Conservation (phyloP, 2,888 invertebrate genomes). For the Acronicta aceris region DNA sequence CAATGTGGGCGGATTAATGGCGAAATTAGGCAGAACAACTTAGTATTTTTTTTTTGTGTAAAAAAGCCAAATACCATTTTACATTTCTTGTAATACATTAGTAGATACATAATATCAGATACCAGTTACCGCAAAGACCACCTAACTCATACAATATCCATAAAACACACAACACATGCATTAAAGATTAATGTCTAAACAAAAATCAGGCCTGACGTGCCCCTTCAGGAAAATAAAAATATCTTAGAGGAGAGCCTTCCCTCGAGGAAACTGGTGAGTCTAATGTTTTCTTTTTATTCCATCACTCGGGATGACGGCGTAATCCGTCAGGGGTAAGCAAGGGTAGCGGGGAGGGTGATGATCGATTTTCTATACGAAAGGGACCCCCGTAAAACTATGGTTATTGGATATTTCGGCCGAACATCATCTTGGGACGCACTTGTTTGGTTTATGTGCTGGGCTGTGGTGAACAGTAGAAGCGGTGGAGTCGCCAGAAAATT, state of each 20-base stretch:
- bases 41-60: too few species aligned
- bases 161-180: slow-evolving; percentile 61
- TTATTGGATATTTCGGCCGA: slow-evolving; percentile 83
- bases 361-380: slow-evolving; percentile 81
- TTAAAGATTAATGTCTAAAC: slow-evolving; percentile 71
- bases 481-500: slow-evolving; percentile 48
- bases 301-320: slow-evolving; percentile 78
- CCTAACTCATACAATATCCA: slow-evolving; percentile 21
- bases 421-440: slow-evolving; percentile 74
- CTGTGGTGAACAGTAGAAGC: slow-evolving; percentile 55
- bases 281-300: slow-evolving; percentile 87
- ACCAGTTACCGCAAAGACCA: slow-evolving; percentile 21
- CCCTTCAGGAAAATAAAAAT: slow-evolving; percentile 73
- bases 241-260: slow-evolving; percentile 73
- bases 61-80: too few species aligned
- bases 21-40: too few species aligned
- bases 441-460: slow-evolving; percentile 72
- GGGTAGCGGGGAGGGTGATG: slow-evolving; percentile 63
- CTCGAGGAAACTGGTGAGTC: slow-evolving; percentile 72
- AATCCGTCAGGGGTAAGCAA: slow-evolving; percentile 78
- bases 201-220: slow-evolving; percentile 78
- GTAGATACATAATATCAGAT: not conserved
- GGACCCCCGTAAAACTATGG: slow-evolving; percentile 84
- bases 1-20: too few species aligned
- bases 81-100: too few species aligned